Evolutionary conservation across 2,888 invertebrate species (phyloP).

Genomic region (Laspeyria flexula): DNA sequence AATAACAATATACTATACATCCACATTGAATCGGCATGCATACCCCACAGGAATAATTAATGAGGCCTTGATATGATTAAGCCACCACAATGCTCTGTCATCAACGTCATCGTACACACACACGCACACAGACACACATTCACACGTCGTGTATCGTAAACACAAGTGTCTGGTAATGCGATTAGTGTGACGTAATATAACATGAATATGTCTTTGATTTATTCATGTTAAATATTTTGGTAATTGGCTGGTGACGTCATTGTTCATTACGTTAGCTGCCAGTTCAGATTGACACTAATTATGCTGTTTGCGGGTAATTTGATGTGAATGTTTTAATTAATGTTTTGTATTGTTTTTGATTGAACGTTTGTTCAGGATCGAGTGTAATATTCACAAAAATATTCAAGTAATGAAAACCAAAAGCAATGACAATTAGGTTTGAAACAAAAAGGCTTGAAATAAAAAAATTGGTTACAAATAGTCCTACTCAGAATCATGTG

Average conservation of each 20-base stretch:
- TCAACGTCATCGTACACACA: constrained; percentile 55
- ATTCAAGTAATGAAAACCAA: too few species aligned
- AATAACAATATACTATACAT: constrained; percentile 60
- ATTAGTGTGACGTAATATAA: constrained; percentile 64
- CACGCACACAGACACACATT: constrained; percentile 16
- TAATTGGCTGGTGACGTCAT: constrained; percentile 31
- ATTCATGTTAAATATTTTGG: constrained; percentile 42
- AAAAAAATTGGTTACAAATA: too few species aligned
- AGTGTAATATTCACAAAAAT: too few species aligned
- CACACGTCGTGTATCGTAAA: constrained; percentile 12
- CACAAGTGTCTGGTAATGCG: constrained; percentile 54
- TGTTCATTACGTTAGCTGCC: not conserved
- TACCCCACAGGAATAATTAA: constrained; percentile 73
- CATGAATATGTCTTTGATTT: constrained; percentile 47
- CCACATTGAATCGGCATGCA: constrained; percentile 58
- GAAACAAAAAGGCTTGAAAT: too few species aligned
- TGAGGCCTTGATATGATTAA: constrained; percentile 76
- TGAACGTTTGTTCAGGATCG: too few species aligned
- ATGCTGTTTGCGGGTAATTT: constrained; percentile 1
- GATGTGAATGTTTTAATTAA: not conserved
- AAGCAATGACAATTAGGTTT: too few species aligned
- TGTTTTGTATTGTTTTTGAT: not conserved
- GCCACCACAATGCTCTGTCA: constrained; percentile 75
- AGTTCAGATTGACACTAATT: constrained; percentile 3
- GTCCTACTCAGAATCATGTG: too few species aligned